phyloP scores from a whole-genome alignment of 2,888 invertebrate genomes.

The Lithophane ornitopus region DNA sequence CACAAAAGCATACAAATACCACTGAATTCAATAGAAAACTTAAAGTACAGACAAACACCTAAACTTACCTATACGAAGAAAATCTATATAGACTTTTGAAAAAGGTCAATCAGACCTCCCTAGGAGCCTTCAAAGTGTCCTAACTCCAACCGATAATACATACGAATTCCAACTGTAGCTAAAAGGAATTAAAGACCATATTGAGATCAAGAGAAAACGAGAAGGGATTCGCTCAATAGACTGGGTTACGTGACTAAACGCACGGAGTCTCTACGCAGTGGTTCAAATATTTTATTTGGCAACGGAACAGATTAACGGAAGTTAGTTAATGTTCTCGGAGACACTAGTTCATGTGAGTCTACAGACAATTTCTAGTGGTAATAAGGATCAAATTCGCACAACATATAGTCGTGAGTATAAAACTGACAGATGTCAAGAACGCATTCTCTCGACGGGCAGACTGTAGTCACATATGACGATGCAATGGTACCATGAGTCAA shows the following conservation, averaged over 20 bases:
- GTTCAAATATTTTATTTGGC: conserved; percentile 50
- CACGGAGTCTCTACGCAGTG: conserved; percentile 58
- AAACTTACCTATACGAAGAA: conserved; percentile 11
- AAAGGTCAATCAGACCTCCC: conserved; percentile 41
- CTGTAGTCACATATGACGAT: neutral
- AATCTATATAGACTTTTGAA: conserved; percentile 38
- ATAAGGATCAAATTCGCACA: too few relatives aligned
- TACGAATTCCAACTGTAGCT: conserved; percentile 16
- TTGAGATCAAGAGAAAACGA: conserved; percentile 28
- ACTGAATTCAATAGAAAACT: conserved; percentile 41
- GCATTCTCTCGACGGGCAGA: too few relatives aligned
- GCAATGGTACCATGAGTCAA: neutral
- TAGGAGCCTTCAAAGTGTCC: conserved; percentile 21
- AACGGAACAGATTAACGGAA: conserved; percentile 14
- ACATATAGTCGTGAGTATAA: too few relatives aligned
- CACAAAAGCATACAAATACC: conserved; percentile 19
- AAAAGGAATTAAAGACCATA: neutral
- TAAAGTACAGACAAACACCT: conserved; percentile 23
- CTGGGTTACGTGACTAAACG: conserved; percentile 63
- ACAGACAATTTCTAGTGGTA: too few relatives aligned
- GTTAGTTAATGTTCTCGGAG: conserved; percentile 17
- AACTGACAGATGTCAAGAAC: too few relatives aligned
- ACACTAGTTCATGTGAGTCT: neutral
- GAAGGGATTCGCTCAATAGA: conserved; percentile 51
- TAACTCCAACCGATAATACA: conserved; percentile 6